phyloP scores from a whole-genome alignment of 1,140 invertebrate species.

The Tetramorium alpestre region DNA sequence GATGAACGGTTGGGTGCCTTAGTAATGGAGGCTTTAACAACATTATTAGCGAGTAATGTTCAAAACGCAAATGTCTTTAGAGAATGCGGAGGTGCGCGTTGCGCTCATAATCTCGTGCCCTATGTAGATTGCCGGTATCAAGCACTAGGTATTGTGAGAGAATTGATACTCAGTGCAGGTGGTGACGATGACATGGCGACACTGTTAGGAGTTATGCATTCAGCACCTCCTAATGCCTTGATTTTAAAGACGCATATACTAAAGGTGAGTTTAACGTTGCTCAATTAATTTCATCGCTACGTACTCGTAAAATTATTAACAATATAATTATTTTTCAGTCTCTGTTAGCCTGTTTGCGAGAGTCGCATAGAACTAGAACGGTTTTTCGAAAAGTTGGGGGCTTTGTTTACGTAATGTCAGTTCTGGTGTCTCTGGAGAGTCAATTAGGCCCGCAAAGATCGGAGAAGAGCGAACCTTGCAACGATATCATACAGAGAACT shows the following conservation, averaged over 20 bases:
- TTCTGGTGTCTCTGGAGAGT: conserved; percentile 96
- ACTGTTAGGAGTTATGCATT: conserved; percentile 95
- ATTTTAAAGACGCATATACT: conserved; percentile 96
- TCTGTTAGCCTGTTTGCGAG: conserved; percentile 94
- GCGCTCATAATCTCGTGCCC: conserved; percentile 95
- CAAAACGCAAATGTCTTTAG: conserved; percentile 97
- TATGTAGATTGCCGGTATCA: conserved; percentile 93
- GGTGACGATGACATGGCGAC: conserved; percentile 98
- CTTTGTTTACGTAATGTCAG: conserved; percentile 98
- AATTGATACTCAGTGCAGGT: conserved; percentile 95
- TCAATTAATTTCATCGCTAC: not conserved
- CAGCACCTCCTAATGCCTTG: conserved; percentile 91
- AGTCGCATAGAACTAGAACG: conserved; percentile 97
- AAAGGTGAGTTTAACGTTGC: conserved; percentile 86
- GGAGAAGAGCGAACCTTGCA: conserved; percentile 80
- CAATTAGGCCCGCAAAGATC: conserved; percentile 87
- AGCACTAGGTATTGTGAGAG: conserved; percentile 92
- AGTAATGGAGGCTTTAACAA: conserved; percentile 95
- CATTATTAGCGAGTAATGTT: conserved; percentile 92
- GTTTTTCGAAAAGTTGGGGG: conserved; percentile 99
- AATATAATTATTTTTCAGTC: conserved; percentile 85
- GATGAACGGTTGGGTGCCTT: conserved; percentile 93
- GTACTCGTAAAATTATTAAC: not conserved
- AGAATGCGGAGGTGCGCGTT: conserved; percentile 96
- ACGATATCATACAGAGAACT: conserved; percentile 78